Percentiles rank a stretch among this genome's conserved stretches.
These are phyloP conservation scores for Loris lydekkerianus DNA, from an alignment of 2,797 vertebrate species.

Conservation along the genomic window DNA sequence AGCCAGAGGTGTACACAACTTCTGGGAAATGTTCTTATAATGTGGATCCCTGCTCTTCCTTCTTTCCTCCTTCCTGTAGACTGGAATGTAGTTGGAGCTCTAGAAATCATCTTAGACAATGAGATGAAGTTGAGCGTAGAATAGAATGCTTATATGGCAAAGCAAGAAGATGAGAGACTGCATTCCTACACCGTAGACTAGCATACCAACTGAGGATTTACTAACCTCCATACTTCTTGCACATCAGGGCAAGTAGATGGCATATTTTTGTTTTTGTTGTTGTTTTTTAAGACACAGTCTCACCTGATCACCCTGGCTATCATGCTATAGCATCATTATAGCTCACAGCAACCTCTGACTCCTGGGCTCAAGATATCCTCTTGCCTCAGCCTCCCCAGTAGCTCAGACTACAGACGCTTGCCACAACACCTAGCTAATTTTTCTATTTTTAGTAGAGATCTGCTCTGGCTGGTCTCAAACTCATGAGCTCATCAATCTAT, in stretches of 20 bases:
- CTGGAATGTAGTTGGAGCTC: not conserved
- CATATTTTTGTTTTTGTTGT: slow-evolving; percentile 19
- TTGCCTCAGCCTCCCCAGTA: too few relatives aligned
- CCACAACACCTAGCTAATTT: too few relatives aligned
- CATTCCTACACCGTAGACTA: not conserved
- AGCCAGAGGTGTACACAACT: not conserved
- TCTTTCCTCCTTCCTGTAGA: not conserved
- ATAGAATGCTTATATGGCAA: not conserved
- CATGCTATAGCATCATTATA: too few relatives aligned
- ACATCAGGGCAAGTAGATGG: not conserved
- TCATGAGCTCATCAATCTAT: too few relatives aligned
- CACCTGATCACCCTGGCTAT: too few relatives aligned
- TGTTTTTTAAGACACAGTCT: not conserved
- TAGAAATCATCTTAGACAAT: not conserved
- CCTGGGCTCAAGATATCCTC: too few relatives aligned
- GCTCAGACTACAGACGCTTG: too few relatives aligned
- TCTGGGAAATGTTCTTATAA: slow-evolving; percentile 55
- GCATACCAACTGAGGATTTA: not conserved
- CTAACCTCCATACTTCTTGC: not conserved
- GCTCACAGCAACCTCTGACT: too few relatives aligned
- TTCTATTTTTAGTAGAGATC: too few relatives aligned
- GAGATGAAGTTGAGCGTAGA: not conserved
- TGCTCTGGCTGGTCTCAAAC: too few relatives aligned
- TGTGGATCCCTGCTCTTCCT: not conserved
- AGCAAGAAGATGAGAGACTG: not conserved